Base-by-base conservation (phyloP, 2,888 invertebrate species). In the Tetragonisca angustula region DNA sequence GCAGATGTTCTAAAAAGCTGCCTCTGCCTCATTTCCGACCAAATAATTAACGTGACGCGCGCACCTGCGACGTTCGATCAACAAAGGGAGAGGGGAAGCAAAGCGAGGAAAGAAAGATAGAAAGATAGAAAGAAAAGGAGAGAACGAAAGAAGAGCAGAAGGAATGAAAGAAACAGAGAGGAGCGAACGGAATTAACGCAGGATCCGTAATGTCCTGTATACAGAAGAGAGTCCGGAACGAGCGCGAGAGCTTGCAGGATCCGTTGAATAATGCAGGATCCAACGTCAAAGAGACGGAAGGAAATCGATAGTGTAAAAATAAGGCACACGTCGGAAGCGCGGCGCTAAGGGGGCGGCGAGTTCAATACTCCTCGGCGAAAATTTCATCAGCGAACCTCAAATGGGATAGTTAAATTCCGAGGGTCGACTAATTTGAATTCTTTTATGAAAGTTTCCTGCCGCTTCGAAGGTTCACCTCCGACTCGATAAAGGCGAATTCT, bases 301-400 rank as follows among this genome's bases (percentile, higher is more conserved):
- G 82, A 80, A 86, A 90, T 90, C 90, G 90, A 90, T 90, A 90
- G 88, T 84, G 84, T 88, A 89, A 90, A 90, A 90, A 90, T 90
- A 90, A 88, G 87, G 85, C 81, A 86, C 84, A 87, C 87, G 79
- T 88, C 81, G 49, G 49, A 24, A 24, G 85, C 87, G 83, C 82
- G 81, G 81, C 65, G 65, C 49, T 75, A 43, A 43, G 73, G 27
- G 27, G 27, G 70, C 52, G 9, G 64, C 54, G 79, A 68, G 88
- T 88, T 89, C 89, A 86, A 89, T 88, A 89, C 89, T 85, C 82
- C 54, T 76, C 27, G 69, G 80, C 77, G 85, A 89, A 89, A 89
- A 89, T 89, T 89, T 89, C 84, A 89, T 89, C 89, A 88, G 85
- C 49, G 73, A 62, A 67, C 79, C 83, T 64, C 84, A 76, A 88